phyloP scores from a whole-genome alignment of 2,888 invertebrate species.

The Suillia variegata region DNA sequence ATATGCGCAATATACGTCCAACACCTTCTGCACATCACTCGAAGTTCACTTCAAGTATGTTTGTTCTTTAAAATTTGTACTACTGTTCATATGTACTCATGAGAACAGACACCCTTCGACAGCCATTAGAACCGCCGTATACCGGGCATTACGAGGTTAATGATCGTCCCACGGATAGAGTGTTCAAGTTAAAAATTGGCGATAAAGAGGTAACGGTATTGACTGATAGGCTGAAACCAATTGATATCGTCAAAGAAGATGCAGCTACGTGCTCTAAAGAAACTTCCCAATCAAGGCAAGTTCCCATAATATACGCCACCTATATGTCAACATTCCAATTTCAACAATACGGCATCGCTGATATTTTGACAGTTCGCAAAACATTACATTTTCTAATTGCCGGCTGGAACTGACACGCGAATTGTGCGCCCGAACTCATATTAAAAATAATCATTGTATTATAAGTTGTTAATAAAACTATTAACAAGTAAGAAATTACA shows the following conservation, averaged over 20 bases:
- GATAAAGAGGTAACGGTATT: not conserved
- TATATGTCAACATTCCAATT: too few species aligned
- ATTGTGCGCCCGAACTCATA: too few species aligned
- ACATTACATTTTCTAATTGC: too few species aligned
- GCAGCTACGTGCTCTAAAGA: not conserved
- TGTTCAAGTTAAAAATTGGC: constrained; percentile 1
- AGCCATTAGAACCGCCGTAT: constrained; percentile 34
- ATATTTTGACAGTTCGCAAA: too few species aligned
- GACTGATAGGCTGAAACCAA: constrained; percentile 5
- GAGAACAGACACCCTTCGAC: constrained; percentile 15
- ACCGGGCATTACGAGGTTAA: constrained; percentile 34
- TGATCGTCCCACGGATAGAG: constrained; percentile 13
- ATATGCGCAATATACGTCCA: constrained; percentile 24
- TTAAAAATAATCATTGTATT: too few species aligned
- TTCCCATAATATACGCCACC: not conserved
- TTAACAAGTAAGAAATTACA: too few species aligned
- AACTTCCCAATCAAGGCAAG: not conserved
- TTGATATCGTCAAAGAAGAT: not conserved
- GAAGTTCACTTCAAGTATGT: constrained; percentile 8
- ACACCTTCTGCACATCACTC: constrained; percentile 23
- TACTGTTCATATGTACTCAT: constrained; percentile 25
- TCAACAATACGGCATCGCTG: too few species aligned
- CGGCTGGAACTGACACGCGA: too few species aligned
- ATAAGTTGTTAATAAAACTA: too few species aligned
- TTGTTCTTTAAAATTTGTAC: constrained; percentile 21